Base-by-base conservation (phyloP, 1,140 invertebrate genomes). In the Callitettix versicolor region DNA sequence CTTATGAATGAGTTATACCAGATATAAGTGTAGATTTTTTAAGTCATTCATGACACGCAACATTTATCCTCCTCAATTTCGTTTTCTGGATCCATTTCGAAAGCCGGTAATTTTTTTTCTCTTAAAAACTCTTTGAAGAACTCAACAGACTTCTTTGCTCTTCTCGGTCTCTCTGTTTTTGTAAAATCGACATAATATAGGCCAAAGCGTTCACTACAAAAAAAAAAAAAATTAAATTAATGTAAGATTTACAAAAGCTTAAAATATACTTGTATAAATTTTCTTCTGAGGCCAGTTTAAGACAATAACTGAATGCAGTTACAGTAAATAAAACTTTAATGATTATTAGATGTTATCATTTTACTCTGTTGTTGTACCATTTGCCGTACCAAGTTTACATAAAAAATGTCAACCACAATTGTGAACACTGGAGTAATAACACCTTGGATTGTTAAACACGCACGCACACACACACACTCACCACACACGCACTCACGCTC, bases 111-210 rank as follows among this genome's bases (percentile, higher is more conserved):
- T 49, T 49, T 18, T 21, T 33, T 24, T 21, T 26, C 22, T 33
- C 71, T 68, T 36, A 81, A 76, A 1, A 85, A 70, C 22, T 76
- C 59, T 36, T 71, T 71, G 61, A 78, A 79, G 53, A 82, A 77
- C 17, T 73, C 63, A 0, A 79, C 76, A 12, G 87, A 90, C 17
- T 78, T 69, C 66, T 88, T 90, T 1, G 79, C 78, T 2, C 74
- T 83, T 56, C 87, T 73, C 1, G 74, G 77, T 58, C 77, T 74
- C 1, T 80, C 66, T 0, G 80, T 75, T 59, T 80, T 74, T 1
- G 68, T 73, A 62, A 87, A 90, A 65, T 91, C 79, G 1, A 91
- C 83, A n/a, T 79, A 71, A 62, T 82, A 80, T 0, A 91, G 62
- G 1, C 88, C 88, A 66, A 87, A 91, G 59, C 76, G 79, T 59